Conservation (phyloP, 2,113 vertebrate species). For the Anser cygnoides region DNA sequence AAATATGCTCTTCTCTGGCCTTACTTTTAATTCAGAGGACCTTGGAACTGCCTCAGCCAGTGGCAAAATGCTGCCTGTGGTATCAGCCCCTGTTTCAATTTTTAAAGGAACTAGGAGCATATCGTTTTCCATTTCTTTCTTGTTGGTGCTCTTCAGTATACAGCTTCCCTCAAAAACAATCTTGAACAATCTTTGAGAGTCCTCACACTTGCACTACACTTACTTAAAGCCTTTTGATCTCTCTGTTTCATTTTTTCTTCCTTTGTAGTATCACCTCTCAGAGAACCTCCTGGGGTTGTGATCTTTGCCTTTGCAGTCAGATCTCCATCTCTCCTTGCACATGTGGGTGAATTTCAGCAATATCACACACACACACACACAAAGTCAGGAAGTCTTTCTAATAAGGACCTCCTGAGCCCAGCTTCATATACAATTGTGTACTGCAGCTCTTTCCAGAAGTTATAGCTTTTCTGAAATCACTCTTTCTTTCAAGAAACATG, state of each 20-base stretch:
- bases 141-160: background rate
- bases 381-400: background rate
- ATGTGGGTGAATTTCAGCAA: background rate
- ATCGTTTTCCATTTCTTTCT: background rate
- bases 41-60: background rate
- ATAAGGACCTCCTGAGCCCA: background rate
- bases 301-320: background rate
- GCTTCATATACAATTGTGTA: background rate
- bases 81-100: background rate
- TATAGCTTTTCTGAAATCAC: background rate
- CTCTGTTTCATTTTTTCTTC: background rate
- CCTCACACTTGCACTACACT: background rate
- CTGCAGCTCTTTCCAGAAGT: background rate
- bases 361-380: background rate
- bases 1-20: background rate
- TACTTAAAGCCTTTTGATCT: background rate
- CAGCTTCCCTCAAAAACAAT: background rate
- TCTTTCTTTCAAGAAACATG: background rate
- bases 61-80: background rate
- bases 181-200: background rate
- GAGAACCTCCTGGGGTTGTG: background rate
- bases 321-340: background rate
- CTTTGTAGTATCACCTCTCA: background rate
- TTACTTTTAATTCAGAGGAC: background rate
- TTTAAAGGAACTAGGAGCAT: background rate